These are phyloP conservation scores for Pseudorhombus dupliciocellatus DNA, from an alignment of 2,113 vertebrate species.

Conservation along the genomic window DNA sequence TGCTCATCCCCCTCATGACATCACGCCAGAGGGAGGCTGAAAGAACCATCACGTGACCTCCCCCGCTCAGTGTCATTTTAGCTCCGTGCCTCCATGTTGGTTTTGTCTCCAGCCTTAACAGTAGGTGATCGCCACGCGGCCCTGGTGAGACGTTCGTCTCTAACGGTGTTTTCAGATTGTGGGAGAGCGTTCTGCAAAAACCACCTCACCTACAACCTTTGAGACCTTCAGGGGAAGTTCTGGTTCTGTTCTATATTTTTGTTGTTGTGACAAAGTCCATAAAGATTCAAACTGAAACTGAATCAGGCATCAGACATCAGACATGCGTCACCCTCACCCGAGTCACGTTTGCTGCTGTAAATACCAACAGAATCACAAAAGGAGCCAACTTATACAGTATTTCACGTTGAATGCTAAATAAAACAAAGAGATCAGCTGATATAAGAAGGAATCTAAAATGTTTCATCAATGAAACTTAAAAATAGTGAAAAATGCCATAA, in stretches of 20 bases:
- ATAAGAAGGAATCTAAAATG: too few relatives aligned
- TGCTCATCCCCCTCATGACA: constrained; percentile 33
- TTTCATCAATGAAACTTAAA: too few relatives aligned
- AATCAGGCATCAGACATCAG: background rate
- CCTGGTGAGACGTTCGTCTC: background rate
- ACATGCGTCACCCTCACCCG: too few relatives aligned
- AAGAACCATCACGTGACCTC: background rate
- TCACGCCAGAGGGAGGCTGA: constrained; percentile 53
- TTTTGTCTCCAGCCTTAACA: constrained; percentile 61
- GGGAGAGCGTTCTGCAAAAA: background rate
- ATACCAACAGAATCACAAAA: background rate
- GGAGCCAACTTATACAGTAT: background rate
- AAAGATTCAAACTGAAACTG: background rate
- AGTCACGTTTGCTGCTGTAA: background rate
- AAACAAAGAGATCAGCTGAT: too few relatives aligned
- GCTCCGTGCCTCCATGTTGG: constrained; percentile 59
- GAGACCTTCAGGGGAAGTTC: constrained; percentile 34
- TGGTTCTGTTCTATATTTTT: constrained; percentile 21
- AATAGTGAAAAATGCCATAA: too few relatives aligned
- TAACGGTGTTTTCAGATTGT: too few relatives aligned
- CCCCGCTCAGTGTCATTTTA: constrained; percentile 26
- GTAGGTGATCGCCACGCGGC: constrained; percentile 34
- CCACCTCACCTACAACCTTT: constrained; percentile 46
- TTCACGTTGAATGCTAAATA: too few relatives aligned
- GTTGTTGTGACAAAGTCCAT: constrained; percentile 9